phyloP scores from a whole-genome alignment of 2,888 invertebrate genomes.

The Drosophila prostipennis region DNA sequence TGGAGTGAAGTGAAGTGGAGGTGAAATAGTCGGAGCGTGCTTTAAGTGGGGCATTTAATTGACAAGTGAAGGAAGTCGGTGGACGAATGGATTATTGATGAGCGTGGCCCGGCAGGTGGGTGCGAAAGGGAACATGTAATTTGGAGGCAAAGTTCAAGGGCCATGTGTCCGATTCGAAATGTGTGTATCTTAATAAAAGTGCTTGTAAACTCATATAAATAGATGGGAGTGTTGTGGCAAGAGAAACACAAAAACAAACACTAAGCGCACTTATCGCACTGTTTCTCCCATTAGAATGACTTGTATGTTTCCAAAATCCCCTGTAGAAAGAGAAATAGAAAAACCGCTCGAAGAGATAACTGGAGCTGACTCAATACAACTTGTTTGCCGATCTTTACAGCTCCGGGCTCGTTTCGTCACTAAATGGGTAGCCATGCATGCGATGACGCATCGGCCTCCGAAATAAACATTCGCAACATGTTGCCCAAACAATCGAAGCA shows the following conservation, averaged over 20 bases:
- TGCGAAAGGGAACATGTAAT: slow-evolving; percentile 16
- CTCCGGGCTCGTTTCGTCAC: slow-evolving; percentile 26
- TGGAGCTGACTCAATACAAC: slow-evolving; percentile 29
- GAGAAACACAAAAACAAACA: slow-evolving; percentile 11
- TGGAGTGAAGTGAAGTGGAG: too few species aligned
- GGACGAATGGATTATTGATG: slow-evolving; percentile 42
- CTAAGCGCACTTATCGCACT: slow-evolving; percentile 19
- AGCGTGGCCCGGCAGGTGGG: slow-evolving; percentile 15
- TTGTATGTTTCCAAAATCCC: slow-evolving; percentile 18
- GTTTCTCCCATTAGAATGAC: slow-evolving; percentile 22
- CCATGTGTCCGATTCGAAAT: slow-evolving; percentile 22
- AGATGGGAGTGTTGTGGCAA: slow-evolving; percentile 6
- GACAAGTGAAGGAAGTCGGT: slow-evolving; percentile 35
- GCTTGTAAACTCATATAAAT: slow-evolving; percentile 1
- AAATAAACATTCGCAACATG: slow-evolving; percentile 22
- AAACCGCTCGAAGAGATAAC: slow-evolving; percentile 7
- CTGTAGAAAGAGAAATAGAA: not conserved
- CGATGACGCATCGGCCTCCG: slow-evolving; percentile 25
- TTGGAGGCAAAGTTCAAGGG: slow-evolving; percentile 36
- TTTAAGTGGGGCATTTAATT: slow-evolving; percentile 26
- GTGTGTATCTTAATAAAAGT: slow-evolving; percentile 27
- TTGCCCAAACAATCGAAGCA: slow-evolving; percentile 9
- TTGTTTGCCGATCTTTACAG: slow-evolving; percentile 38
- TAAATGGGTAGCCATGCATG: not conserved
- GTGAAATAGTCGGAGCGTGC: too few species aligned